These are phyloP conservation scores for Lutraria rhynchaena DNA, from an alignment of 1,140 invertebrate species.

Conservation along the genomic window DNA sequence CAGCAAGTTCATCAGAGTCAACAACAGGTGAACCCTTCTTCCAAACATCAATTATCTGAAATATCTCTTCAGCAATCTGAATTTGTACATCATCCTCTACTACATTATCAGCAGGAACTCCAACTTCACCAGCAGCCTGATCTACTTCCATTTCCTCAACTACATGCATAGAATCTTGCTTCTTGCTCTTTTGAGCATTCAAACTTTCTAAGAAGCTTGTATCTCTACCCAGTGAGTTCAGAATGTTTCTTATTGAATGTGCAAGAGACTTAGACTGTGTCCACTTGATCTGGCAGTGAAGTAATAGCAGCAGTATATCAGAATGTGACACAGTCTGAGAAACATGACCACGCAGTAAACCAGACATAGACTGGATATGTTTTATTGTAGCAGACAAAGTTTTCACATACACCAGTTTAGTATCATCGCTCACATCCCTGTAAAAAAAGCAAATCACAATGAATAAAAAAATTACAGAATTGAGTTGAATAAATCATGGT, in stretches of 20 bases:
- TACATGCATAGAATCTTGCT: background rate
- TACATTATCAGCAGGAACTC: background rate
- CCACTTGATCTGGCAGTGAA: slow-evolving; percentile 24
- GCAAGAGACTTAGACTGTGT: slow-evolving; percentile 9
- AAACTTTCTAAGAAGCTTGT: background rate
- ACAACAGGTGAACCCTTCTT: background rate
- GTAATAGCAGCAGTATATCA: slow-evolving; percentile 25
- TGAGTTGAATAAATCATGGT: background rate
- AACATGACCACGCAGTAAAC: slow-evolving; percentile 1
- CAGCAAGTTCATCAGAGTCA: background rate
- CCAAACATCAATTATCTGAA: background rate
- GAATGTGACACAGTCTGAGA: slow-evolving; percentile 18
- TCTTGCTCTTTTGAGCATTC: background rate
- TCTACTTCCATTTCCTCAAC: background rate
- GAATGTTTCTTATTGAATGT: background rate
- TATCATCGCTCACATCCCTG: slow-evolving; percentile 4
- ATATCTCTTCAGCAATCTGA: slow-evolving; percentile 8
- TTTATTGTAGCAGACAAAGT: slow-evolving; percentile 4
- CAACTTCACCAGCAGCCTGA: background rate
- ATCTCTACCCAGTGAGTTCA: background rate
- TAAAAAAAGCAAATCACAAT: background rate
- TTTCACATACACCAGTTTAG: background rate
- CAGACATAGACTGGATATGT: background rate
- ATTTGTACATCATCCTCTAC: background rate
- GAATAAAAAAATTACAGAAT: too few species aligned